Evolutionary conservation across 2,797 vertebrate species (phyloP), one percentile per base, ranked within the genome.

Genomic region (Galagoides demidoff): DNA sequence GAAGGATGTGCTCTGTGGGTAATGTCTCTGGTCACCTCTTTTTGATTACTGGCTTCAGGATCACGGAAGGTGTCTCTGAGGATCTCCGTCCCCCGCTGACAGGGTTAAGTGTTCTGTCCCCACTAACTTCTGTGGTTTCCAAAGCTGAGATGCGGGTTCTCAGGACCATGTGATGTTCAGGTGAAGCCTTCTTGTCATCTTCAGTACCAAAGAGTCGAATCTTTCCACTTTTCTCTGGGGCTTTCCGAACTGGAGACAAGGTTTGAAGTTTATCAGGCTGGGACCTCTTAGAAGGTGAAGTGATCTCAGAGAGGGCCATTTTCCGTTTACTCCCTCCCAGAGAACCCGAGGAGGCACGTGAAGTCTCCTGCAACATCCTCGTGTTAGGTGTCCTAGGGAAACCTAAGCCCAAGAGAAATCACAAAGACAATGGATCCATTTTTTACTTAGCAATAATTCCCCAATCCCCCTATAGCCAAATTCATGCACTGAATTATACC

Each of bases 361-460:
- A 98, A 25, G 45, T 82, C 98, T 98, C 81, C 99, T 94, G 95
- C 99, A 91, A 97, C 97, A 97, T 98, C 64, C 63, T 99, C 98
- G 22, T 96, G 97, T 4, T 39, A 77, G 89, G 76, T 63, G 94
- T 98, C 97, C 97, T 98, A 29, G 96, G 95, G 4, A 98, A 98
- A 98, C 98, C 99, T 99, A 96, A 52, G 93, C 77, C 66, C 23
- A 95, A 97, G 61, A 97, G 71, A 97, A 91, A 95, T 73, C 19
- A 91, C 49, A 84, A 2, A 81, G 55, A 94, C 12, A 87, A 27
- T 9, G 17, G 49, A 19, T 70, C 17, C 83, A 63, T 70, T 74
- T 88, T 89, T 61, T n/a, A 93, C 45, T 1, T 3, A 74, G 55
- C 61, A 79, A 61, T 3, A 95, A 7, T 64, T 0, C 8, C 17